These are phyloP conservation scores for Agrochola litura DNA, from an alignment of 2,888 invertebrate species.

Conservation along the genomic window DNA sequence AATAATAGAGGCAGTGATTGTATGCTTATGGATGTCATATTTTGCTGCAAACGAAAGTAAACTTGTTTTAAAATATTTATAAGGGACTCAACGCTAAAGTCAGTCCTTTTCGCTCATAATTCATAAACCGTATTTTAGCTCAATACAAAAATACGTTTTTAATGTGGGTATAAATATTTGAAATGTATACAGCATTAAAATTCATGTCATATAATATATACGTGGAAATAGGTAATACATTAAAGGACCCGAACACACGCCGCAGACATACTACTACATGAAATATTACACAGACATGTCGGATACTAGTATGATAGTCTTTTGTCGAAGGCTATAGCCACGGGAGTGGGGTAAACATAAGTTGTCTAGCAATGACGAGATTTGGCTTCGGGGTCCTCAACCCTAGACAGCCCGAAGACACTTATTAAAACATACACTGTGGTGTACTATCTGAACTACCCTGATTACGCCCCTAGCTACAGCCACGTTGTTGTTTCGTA, in stretches of 20 bases:
- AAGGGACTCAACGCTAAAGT: not conserved
- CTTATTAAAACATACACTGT: conserved; percentile 37
- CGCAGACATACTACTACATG: not conserved
- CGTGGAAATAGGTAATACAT: conserved; percentile 27
- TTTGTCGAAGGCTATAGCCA: conserved; percentile 46
- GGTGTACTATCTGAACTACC: conserved; percentile 10
- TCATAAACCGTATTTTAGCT: not conserved
- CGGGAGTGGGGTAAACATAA: conserved; percentile 6
- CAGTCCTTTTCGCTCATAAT: conserved; percentile 2
- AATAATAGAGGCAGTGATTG: conserved; percentile 35
- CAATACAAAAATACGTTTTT: conserved; percentile 10
- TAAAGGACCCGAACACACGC: conserved; percentile 23
- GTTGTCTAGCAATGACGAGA: conserved; percentile 51
- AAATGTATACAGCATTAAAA: conserved; percentile 18
- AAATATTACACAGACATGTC: conserved; percentile 54
- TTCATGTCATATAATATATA: conserved; percentile 35
- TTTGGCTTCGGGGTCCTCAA: conserved; percentile 50
- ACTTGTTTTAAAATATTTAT: not conserved
- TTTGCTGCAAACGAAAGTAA: not conserved
- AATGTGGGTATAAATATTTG: conserved; percentile 17
- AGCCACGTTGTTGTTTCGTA: conserved; percentile 41
- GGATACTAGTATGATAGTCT: conserved; percentile 55
- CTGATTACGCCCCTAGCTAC: conserved; percentile 35
- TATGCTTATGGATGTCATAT: conserved; percentile 11
- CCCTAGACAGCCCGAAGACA: conserved; percentile 46